Base-by-base conservation (phyloP, 2,797 vertebrate genomes). In the Poecilia velifera region DNA sequence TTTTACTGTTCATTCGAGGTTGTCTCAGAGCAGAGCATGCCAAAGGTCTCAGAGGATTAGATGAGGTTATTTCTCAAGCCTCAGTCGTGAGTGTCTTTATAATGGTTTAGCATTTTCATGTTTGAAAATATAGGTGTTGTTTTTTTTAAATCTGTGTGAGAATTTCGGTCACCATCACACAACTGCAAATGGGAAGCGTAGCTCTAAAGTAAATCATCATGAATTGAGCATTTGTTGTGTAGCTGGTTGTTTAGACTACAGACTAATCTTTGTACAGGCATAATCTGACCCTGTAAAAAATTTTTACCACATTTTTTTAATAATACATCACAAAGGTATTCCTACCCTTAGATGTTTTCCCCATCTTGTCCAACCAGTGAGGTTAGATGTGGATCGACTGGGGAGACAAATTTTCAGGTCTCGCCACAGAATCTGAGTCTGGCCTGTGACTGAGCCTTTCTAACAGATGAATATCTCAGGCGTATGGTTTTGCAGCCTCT, bases 1-100 rank as follows among this genome's bases (percentile, higher is more conserved):
- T 94, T 92, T 91, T 92, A 88, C 88, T 91, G 86, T 92, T 90
- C 86, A 83, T 90, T 92, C 87, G 87, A 89, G 77, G 90, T 93
- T 94, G 94, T 94, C 90, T 93, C 86, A 85, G 79, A 89, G 91
- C 85, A 78, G 55, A 93, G 79, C 90, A 88, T 91, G 91, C 90
- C 88, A 90, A 88, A 88, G 82, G 88, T 94, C 94, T 92, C 91
- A 68, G 73, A 82, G 90, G 91, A 92, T 74, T 84, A 46, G 86
- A 92, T 94, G 88, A 94, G 79, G 87, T 94, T 90, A 94, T 90
- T 87, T 80, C 88, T 86, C 82, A 89, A 90, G 87, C 83, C 83
- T 88, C 86, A 78, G 91, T 79, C n/a, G 8, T 85, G 82, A 82
- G 88, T 89, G 85, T 79, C 88, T 89, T 91, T 90, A 90, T 82